Base-by-base conservation (phyloP, 2,888 invertebrate genomes). In the Dioctria linearis region DNA sequence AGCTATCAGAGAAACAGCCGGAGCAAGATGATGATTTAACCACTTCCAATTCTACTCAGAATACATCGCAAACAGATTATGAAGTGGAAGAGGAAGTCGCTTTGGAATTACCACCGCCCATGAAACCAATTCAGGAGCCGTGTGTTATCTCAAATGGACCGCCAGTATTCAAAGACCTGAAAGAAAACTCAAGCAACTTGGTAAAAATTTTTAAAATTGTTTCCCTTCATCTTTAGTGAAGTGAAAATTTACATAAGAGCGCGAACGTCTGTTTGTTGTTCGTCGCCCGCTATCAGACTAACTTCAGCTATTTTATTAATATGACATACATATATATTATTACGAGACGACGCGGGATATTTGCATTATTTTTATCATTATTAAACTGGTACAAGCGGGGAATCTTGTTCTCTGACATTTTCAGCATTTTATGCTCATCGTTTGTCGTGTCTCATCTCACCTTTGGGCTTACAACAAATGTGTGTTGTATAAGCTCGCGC, bases 81-180 rank as follows among this genome's bases (percentile, higher is more conserved):
- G 89, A 89, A 84, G 91, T 93, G 80, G 96, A 96, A 86, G 96
- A 95, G 86, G 95, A 96, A 86, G 91, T 90, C 37, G 93, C 93
- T 49, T 92, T 96, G 11, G 97, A 97, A 89, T 90, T 98, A 84
- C 98, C 98, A 78, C 98, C 98, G 51, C 97, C 98, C 2, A 98
- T 98, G 98, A 96, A 96, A 87, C 96, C 96, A n/a, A 95, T 97
- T 84, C 94, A 95, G 87, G 96, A 89, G 84, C 89, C 90, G 57
- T 90, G 90, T 83, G 85, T 88, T 83, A 88, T 89, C 80, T 85
- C 88, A 82, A 89, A 89, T 85, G 88, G 87, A 83, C 88, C 88
- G 83, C 88, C 88, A 82, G 86, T 86, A 81, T 86, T 85, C 75
- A 90, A 90, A 83, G 90, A 90, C 83, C 84, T 87, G 83, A 91